Base-by-base conservation (phyloP, 2,113 vertebrate genomes). In the Dromaius novaehollandiae region DNA sequence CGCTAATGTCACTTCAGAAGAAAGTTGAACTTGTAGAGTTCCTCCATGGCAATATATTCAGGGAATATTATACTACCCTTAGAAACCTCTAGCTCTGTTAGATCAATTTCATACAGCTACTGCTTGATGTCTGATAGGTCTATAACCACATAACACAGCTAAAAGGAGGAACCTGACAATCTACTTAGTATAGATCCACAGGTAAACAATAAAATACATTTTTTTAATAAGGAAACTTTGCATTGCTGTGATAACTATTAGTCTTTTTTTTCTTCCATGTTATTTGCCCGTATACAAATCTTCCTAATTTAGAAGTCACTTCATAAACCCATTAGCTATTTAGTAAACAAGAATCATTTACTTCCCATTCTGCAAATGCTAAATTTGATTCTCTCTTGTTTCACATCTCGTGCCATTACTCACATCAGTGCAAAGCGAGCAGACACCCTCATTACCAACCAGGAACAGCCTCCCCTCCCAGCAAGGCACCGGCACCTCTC, bases 371-470 rank as follows among this genome's bases (percentile, higher is more conserved):
- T 36, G 38, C 16, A 24, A 15, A 21, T 44, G 63, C 19, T 63
- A 19, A n/a, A 34, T 50, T n/a, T 50, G 14, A 28, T 61, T 46
- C 30, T 25, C 46, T 48, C 30, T 18, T 34, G 32, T 9, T 64
- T 64, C 40, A 24, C 10, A 50, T 5, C n/a, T 64, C 30, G 28
- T 55, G n/a, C 11, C 40, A 24, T 34, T 21, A 53, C 20, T 80
- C 22, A 65, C 34, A 53, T 34, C 13, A 40, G 48, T 34, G 32
- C 36, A 42, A 88, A 51, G 42, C 0, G 0, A 76, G 42, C 18
- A 60, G 64, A 42, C 1, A 0, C 30, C 44, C 30, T 7, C 2
- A 0, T 38, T 34, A n/a, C 15, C 73, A 34, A 48, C 38, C 34
- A 68, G 38, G 24, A 22, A 20, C 60, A 40, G 65, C 53, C 4